phyloP scores from a whole-genome alignment of 2,888 invertebrate genomes.

The Metallyticus violacea region DNA sequence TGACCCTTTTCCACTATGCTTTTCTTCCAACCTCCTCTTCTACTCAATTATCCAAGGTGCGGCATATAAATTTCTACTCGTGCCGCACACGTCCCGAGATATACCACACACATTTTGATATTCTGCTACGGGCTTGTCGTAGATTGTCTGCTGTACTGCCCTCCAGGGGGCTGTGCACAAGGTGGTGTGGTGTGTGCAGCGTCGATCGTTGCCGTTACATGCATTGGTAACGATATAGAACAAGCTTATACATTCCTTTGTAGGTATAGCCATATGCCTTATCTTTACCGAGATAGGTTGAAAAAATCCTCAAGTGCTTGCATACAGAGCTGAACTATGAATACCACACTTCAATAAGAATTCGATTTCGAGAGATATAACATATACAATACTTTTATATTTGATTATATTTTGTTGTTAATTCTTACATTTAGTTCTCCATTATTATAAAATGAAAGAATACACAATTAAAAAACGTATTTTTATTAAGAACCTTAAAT shows the following conservation, averaged over 20 bases:
- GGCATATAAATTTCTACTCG: background rate
- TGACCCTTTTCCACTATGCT: background rate
- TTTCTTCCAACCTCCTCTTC: background rate
- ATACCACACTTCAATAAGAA: background rate
- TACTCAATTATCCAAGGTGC: background rate
- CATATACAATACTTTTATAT: too few relatives aligned
- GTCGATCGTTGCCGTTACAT: background rate
- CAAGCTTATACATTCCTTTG: background rate
- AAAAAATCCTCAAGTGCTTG: too few relatives aligned
- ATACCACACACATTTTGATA: background rate
- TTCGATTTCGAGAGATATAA: background rate
- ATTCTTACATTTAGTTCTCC: too few relatives aligned
- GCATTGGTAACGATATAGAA: background rate
- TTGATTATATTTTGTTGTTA: too few relatives aligned
- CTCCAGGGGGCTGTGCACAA: background rate
- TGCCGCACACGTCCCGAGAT: background rate
- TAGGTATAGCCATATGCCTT: background rate
- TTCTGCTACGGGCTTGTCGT: background rate
- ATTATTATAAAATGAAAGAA: too few relatives aligned
- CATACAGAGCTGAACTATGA: background rate
- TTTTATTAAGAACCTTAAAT: too few relatives aligned
- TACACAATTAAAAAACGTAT: too few relatives aligned
- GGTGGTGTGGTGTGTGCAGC: background rate
- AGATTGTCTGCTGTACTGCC: background rate
- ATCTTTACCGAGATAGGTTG: background rate